Evolutionary conservation across 2,888 invertebrate genomes (phyloP).

Genomic region (Oscheius sp.): DNA sequence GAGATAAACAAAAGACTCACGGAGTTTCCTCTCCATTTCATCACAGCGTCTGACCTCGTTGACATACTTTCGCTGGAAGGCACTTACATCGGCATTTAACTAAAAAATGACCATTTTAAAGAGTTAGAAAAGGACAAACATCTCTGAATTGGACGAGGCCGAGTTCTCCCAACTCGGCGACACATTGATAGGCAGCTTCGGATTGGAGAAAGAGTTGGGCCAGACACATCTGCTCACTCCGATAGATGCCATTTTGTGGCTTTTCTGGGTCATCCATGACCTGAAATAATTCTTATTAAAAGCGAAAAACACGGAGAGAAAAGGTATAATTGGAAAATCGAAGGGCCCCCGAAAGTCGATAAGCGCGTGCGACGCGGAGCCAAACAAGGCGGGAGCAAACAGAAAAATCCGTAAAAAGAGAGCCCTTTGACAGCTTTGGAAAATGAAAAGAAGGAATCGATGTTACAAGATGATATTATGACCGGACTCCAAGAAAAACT

Average conservation of each 20-base stretch:
- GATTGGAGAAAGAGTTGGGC: slow-evolving; percentile 97
- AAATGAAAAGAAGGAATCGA: no score
- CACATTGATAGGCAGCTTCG: slow-evolving; percentile 91
- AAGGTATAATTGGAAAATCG: not conserved
- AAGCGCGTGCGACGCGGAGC: not conserved
- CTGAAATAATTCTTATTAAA: not conserved
- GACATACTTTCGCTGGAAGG: slow-evolving; percentile 97
- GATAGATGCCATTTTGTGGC: slow-evolving; percentile 4
- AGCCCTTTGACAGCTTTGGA: no score
- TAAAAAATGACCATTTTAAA: slow-evolving; percentile 74
- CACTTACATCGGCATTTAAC: slow-evolving; percentile 96
- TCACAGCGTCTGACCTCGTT: slow-evolving; percentile 97
- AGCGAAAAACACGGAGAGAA: not conserved
- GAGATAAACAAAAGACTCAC: slow-evolving; percentile 60
- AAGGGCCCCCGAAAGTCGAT: not conserved
- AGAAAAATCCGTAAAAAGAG: no score
- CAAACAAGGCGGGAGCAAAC: no score
- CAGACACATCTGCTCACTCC: slow-evolving; percentile 97
- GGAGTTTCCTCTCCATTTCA: slow-evolving; percentile 83
- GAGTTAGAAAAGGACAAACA: slow-evolving; percentile 78
- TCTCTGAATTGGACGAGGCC: slow-evolving; percentile 94
- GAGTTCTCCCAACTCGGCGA: slow-evolving; percentile 92
- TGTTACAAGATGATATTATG: no score
- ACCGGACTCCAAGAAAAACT: no score
- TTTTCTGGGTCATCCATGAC: not conserved